Conservation (phyloP, 1,140 invertebrate genomes). For the Plodia interpunctella region DNA sequence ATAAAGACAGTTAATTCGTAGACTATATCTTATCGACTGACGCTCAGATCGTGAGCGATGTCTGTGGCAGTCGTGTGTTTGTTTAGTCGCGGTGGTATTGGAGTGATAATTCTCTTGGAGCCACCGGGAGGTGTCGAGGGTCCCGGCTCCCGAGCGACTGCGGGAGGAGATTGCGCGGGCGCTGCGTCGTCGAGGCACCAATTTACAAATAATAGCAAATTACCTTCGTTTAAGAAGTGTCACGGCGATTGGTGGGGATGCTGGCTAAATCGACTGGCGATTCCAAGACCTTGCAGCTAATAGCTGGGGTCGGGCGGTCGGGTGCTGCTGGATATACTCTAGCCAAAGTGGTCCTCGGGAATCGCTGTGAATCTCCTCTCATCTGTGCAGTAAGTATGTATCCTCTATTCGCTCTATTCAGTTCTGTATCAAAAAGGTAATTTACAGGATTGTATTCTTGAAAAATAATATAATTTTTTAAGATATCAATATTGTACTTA, state of each 20-base stretch:
- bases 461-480: too few relatives aligned
- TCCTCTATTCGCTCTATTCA: too few relatives aligned
- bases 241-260: constrained; percentile 73
- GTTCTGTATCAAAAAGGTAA: too few relatives aligned
- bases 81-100: constrained; percentile 34
- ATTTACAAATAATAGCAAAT: constrained; percentile 77
- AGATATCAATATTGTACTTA: too few relatives aligned
- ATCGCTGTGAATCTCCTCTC: too few relatives aligned
- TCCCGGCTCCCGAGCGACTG: constrained; percentile 67
- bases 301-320: constrained; percentile 41
- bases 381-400: too few relatives aligned
- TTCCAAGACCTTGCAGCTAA: constrained; percentile 70
- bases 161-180: constrained; percentile 48
- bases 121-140: constrained; percentile 45
- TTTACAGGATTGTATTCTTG: too few relatives aligned
- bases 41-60: constrained; percentile 46
- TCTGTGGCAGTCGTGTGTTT: constrained; percentile 49
- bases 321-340: too few relatives aligned
- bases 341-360: too few relatives aligned
- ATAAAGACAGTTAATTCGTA: constrained; percentile 40
- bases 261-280: constrained; percentile 70
- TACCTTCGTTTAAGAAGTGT: constrained; percentile 76
- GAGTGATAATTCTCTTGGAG: constrained; percentile 33
- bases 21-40: constrained; percentile 70
- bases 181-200: constrained; percentile 47